Conservation (phyloP, 2,797 vertebrate species). For the Microctenopoma lineatum region DNA sequence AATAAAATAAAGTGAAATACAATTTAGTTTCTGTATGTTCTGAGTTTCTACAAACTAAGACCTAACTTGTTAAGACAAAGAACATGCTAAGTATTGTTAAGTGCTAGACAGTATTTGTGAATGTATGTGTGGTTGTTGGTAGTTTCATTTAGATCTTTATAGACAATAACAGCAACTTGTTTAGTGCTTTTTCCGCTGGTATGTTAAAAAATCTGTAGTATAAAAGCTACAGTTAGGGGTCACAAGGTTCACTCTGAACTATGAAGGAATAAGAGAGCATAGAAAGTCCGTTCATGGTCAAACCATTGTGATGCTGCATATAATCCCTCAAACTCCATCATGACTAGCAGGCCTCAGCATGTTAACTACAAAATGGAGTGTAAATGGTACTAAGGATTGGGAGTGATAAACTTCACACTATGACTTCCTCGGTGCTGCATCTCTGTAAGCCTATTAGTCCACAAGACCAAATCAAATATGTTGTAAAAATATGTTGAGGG, state of each 20-base stretch:
- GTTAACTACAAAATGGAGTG: conserved; percentile 42
- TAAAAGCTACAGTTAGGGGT: conserved; percentile 8
- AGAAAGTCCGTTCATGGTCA: conserved; percentile 19
- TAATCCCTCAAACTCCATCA: conserved; percentile 46
- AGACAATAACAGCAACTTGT: not conserved
- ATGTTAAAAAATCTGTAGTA: not conserved
- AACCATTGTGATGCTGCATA: conserved; percentile 41
- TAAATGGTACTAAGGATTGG: conserved; percentile 56
- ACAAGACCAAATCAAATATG: conserved; percentile 55
- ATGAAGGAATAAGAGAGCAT: conserved; percentile 10
- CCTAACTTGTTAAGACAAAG: too few species aligned
- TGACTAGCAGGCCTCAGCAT: conserved; percentile 33
- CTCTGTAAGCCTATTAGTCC: conserved; percentile 60
- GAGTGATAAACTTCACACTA: conserved; percentile 49
- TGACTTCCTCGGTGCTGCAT: conserved; percentile 50
- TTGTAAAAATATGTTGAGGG: conserved; percentile 2
- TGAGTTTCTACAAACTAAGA: too few species aligned
- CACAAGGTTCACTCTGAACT: conserved; percentile 14
- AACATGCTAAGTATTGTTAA: too few species aligned
- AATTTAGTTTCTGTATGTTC: too few species aligned
- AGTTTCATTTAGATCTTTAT: not conserved
- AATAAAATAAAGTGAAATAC: too few species aligned
- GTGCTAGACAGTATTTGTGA: too few species aligned
- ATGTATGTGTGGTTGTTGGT: too few species aligned
- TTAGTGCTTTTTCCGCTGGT: not conserved